A percentile compares a stretch with the other conserved stretches of the same genome.
These are phyloP conservation scores for Yponomeuta evonymella DNA, from an alignment of 2,888 invertebrate genomes.

Conservation along the genomic window DNA sequence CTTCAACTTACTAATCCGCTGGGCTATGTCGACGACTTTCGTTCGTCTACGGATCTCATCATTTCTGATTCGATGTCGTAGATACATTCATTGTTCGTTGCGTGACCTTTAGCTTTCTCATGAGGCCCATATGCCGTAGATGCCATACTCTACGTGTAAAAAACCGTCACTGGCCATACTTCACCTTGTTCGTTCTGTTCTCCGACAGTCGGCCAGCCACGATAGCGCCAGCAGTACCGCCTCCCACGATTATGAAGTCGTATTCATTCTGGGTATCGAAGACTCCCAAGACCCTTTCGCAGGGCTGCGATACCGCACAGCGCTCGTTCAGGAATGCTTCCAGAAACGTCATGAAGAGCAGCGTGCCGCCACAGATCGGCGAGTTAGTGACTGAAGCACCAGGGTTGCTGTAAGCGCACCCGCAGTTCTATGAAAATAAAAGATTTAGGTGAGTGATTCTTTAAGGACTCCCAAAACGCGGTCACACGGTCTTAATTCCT, in stretches of 20 bases:
- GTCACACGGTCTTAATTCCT: too few species aligned
- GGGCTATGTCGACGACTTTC: too few species aligned
- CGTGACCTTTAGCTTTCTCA: too few species aligned
- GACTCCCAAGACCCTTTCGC: conserved; percentile 56
- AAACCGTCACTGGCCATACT: background rate
- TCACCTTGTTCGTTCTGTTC: conserved; percentile 25
- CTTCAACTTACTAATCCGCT: too few species aligned
- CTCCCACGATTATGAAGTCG: conserved; percentile 74
- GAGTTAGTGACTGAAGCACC: conserved; percentile 59
- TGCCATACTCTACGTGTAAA: too few species aligned
- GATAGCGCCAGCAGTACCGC: conserved; percentile 71
- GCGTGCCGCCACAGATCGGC: conserved; percentile 63
- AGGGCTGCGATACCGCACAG: conserved; percentile 54
- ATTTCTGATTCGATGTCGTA: too few species aligned
- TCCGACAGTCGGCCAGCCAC: conserved; percentile 72
- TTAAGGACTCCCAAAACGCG: too few species aligned
- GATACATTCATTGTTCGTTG: too few species aligned
- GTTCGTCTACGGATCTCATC: too few species aligned
- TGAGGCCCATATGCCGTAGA: too few species aligned
- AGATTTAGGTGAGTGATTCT: background rate
- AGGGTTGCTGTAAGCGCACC: conserved; percentile 57
- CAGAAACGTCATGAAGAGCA: conserved; percentile 71
- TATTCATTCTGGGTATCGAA: conserved; percentile 49
- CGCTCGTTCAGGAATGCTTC: conserved; percentile 60
- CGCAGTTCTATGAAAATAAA: conserved; percentile 29